Conservation (phyloP, 1,140 invertebrate genomes). For the Rhyacophila brunnea region DNA sequence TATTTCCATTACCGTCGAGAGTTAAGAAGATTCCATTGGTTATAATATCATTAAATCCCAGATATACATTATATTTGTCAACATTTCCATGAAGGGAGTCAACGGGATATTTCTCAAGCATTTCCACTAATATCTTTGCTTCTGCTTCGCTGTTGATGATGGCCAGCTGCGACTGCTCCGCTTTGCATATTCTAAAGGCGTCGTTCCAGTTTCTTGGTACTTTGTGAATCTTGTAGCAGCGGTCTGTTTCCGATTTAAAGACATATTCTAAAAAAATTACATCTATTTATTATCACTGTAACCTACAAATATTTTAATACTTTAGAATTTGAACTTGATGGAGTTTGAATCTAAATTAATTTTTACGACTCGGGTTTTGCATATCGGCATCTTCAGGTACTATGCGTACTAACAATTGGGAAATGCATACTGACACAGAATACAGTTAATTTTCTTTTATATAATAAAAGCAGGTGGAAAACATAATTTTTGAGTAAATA, state of each 20-base stretch:
- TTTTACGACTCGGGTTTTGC: too few relatives aligned
- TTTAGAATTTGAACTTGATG: too few relatives aligned
- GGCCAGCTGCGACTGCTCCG: conserved; percentile 36
- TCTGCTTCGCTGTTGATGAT: conserved; percentile 35
- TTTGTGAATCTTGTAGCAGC: conserved; percentile 41
- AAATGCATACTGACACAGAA: too few relatives aligned
- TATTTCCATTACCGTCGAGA: conserved; percentile 6
- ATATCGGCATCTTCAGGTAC: too few relatives aligned
- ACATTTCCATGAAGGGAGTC: conserved; percentile 6
- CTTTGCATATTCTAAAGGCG: conserved; percentile 36
- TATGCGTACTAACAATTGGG: too few relatives aligned
- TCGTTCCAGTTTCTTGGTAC: conserved; percentile 33
- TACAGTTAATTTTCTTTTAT: too few relatives aligned
- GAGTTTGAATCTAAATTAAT: too few relatives aligned
- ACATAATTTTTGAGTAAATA: too few relatives aligned
- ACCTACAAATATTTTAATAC: too few relatives aligned
- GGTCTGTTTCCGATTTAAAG: neutral
- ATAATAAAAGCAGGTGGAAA: too few relatives aligned
- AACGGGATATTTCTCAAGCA: conserved; percentile 4
- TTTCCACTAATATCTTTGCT: conserved; percentile 1
- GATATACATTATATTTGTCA: conserved; percentile 6
- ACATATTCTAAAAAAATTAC: conserved; percentile 10
- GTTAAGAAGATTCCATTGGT: conserved; percentile 7
- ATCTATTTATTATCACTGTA: too few relatives aligned
- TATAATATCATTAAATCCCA: conserved; percentile 18